A percentile compares a stretch with the other conserved stretches of the same genome.
Evolutionary conservation across 2,797 vertebrate species (phyloP).

Genomic region (Fratercula arctica): DNA sequence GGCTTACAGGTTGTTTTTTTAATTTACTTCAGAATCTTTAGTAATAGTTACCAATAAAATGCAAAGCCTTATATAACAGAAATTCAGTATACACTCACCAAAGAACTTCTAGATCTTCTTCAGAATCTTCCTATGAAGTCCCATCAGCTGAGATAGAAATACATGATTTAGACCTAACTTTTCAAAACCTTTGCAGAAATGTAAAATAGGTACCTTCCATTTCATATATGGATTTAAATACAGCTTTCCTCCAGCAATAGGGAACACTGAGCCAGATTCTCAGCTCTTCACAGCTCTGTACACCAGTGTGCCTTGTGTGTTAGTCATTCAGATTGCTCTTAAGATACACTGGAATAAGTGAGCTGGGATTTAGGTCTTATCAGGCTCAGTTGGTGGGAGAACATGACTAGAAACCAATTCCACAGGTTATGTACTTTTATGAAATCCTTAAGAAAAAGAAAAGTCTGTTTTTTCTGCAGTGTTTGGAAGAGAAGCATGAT

Average conservation of each 20-base stretch:
- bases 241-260: background rate
- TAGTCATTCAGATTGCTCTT: background rate
- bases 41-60: slow-evolving; percentile 38
- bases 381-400: background rate
- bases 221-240: background rate
- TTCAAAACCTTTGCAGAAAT: background rate
- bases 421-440: background rate
- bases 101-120: background rate
- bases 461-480: background rate
- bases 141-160: background rate
- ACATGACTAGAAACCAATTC: background rate
- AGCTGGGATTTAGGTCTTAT: background rate
- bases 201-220: background rate
- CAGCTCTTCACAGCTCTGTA: slow-evolving; percentile 1
- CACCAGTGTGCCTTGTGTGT: background rate
- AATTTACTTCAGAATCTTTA: slow-evolving; percentile 23
- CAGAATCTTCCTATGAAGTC: background rate
- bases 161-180: background rate
- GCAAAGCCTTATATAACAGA: slow-evolving; percentile 15
- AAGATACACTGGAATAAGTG: background rate
- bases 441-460: background rate
- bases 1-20: slow-evolving; percentile 26
- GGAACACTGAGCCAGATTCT: background rate
- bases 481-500: background rate
- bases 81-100: background rate